Percentiles rank a stretch among this genome's conserved stretches.
phyloP scores from a whole-genome alignment of 2,113 vertebrate species.

The Nestor notabilis region DNA sequence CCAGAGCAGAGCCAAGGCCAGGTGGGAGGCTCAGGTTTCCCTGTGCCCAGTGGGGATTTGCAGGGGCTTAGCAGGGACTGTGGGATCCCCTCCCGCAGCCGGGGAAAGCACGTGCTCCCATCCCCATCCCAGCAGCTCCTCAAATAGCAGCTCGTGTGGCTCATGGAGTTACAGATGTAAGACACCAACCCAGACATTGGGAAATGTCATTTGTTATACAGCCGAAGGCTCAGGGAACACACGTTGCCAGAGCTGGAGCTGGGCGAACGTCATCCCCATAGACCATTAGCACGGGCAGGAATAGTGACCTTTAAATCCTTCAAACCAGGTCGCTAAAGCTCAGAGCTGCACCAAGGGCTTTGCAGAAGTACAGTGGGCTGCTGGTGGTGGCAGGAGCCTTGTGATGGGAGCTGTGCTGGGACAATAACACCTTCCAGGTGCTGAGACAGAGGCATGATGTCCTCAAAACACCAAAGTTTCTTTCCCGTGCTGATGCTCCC shows the following conservation, averaged over 20 bases:
- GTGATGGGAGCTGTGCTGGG: not conserved
- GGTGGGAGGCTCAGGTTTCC: slow-evolving; percentile 44
- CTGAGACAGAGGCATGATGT: not conserved
- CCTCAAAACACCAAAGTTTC: not conserved
- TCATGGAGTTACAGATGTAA: not conserved
- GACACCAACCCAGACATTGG: not conserved
- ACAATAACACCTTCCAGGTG: not conserved
- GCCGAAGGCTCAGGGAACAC: not conserved
- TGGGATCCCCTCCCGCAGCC: not conserved
- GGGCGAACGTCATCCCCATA: not conserved
- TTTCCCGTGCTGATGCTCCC: not conserved
- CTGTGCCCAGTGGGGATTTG: not conserved
- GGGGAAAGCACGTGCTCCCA: not conserved
- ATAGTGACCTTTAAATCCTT: not conserved
- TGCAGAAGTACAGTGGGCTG: not conserved
- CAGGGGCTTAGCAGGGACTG: not conserved
- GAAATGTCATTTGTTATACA: not conserved
- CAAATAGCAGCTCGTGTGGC: not conserved
- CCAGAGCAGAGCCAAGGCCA: not conserved
- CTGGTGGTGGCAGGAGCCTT: not conserved
- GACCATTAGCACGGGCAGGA: not conserved
- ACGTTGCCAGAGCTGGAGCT: not conserved
- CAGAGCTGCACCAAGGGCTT: not conserved
- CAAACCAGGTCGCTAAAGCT: not conserved
- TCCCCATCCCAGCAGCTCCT: not conserved